These are phyloP conservation scores for Chloropsis cyanopogon DNA, from an alignment of 2,113 vertebrate genomes.

Conservation along the genomic window DNA sequence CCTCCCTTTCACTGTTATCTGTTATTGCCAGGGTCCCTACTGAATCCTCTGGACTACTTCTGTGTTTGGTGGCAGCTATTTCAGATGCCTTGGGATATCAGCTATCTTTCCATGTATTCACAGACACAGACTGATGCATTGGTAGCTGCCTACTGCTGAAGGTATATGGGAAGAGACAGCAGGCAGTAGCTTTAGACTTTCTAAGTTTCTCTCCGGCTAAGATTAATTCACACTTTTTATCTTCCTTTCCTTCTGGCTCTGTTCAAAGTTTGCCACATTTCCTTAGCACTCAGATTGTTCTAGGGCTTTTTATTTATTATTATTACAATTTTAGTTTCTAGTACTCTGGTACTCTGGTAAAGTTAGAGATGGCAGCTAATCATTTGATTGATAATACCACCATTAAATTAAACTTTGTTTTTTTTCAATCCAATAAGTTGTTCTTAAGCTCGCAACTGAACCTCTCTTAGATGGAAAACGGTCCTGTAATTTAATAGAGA, in stretches of 20 bases:
- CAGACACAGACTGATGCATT: neutral
- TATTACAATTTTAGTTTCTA: neutral
- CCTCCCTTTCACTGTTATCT: neutral
- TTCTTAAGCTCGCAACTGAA: neutral
- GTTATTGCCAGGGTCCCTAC: neutral
- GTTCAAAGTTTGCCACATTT: neutral
- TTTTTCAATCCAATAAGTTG: neutral
- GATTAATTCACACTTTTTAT: conserved; percentile 24
- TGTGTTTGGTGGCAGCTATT: neutral
- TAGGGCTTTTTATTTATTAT: neutral
- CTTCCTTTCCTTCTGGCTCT: neutral
- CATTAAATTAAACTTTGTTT: neutral
- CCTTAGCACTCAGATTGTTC: neutral
- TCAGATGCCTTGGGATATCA: neutral
- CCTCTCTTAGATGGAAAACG: neutral
- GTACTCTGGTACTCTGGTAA: neutral
- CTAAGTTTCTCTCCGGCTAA: neutral
- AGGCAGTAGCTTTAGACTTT: neutral
- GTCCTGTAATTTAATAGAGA: neutral
- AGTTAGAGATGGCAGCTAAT: neutral
- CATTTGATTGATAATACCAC: neutral
- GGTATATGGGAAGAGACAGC: neutral
- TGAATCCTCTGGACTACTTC: neutral
- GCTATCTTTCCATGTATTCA: neutral
- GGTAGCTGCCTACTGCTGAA: neutral